Evolutionary conservation across 2,888 invertebrate species (phyloP).

Genomic region (Lobophora halterata): DNA sequence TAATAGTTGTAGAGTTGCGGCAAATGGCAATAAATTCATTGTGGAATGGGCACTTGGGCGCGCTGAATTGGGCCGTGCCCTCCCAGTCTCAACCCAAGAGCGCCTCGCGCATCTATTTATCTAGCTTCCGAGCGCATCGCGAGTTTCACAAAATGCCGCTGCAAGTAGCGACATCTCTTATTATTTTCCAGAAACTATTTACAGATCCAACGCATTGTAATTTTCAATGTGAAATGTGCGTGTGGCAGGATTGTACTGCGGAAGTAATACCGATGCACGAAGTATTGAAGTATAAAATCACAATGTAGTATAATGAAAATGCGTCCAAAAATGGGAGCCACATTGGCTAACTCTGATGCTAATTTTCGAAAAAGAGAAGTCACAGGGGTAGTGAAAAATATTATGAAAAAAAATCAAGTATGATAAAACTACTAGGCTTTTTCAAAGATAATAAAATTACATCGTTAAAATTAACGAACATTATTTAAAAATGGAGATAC

Average conservation of each 20-base stretch:
- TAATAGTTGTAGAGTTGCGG: constrained; percentile 66
- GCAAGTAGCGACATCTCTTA: constrained; percentile 37
- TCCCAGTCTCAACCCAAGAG: constrained; percentile 71
- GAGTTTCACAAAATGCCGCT: constrained; percentile 19
- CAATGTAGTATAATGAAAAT: too few species aligned
- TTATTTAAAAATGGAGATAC: too few species aligned
- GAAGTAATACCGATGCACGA: constrained; percentile 64
- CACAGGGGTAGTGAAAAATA: too few species aligned
- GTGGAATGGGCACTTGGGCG: constrained; percentile 70
- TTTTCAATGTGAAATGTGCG: constrained; percentile 28
- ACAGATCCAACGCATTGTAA: constrained; percentile 16
- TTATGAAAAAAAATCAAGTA: too few species aligned
- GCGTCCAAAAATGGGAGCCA: too few species aligned
- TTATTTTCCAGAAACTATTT: constrained; percentile 16
- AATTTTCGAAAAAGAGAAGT: too few species aligned
- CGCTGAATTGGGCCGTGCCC: constrained; percentile 73
- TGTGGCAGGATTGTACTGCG: constrained; percentile 48
- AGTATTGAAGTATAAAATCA: too few species aligned
- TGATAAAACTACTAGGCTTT: too few species aligned
- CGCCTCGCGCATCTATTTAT: constrained; percentile 69
- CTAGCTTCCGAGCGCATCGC: constrained; percentile 58
- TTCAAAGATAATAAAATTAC: too few species aligned
- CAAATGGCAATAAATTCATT: constrained; percentile 76
- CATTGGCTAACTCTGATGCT: too few species aligned
- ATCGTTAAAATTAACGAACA: too few species aligned